Conservation (phyloP, 1,140 invertebrate species). For the Plectrocnemia conspersa region DNA sequence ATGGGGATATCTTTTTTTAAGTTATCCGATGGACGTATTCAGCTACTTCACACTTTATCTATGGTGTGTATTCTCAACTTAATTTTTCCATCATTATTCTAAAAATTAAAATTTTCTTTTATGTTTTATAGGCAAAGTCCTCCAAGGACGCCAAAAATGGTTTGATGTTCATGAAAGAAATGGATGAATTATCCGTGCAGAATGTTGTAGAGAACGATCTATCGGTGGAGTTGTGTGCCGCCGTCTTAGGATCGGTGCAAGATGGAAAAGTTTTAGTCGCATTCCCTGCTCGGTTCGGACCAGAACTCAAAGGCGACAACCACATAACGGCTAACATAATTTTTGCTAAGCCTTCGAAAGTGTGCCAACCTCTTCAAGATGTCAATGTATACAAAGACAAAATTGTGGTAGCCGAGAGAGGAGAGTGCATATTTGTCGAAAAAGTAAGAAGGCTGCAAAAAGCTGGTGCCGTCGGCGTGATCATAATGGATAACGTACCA, state of each 20-base stretch:
- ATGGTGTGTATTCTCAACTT: slow-evolving; percentile 56
- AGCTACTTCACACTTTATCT: slow-evolving; percentile 81
- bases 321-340: slow-evolving; percentile 59
- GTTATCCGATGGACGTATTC: slow-evolving; percentile 82
- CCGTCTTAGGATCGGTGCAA: slow-evolving; percentile 38
- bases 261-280: slow-evolving; percentile 47
- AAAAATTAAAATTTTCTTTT: slow-evolving; percentile 5
- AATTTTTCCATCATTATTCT: background rate
- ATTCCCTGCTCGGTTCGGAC: slow-evolving; percentile 90
- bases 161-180: slow-evolving; percentile 93
- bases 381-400: slow-evolving; percentile 60
- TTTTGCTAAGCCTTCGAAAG: slow-evolving; percentile 53
- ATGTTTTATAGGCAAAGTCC: slow-evolving; percentile 67
- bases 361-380: slow-evolving; percentile 66
- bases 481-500: slow-evolving; percentile 83
- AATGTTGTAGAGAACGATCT: slow-evolving; percentile 44
- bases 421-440: slow-evolving; percentile 93
- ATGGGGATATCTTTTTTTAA: slow-evolving; percentile 94
- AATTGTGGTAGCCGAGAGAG: slow-evolving; percentile 81
- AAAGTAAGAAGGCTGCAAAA: slow-evolving; percentile 84
- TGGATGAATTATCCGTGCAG: slow-evolving; percentile 82
- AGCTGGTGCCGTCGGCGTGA: slow-evolving; percentile 77
- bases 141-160: slow-evolving; percentile 87
- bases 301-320: slow-evolving; percentile 59
- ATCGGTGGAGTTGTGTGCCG: slow-evolving; percentile 37